phyloP scores from a whole-genome alignment of 2,888 invertebrate species.

The Athalia rosae region DNA sequence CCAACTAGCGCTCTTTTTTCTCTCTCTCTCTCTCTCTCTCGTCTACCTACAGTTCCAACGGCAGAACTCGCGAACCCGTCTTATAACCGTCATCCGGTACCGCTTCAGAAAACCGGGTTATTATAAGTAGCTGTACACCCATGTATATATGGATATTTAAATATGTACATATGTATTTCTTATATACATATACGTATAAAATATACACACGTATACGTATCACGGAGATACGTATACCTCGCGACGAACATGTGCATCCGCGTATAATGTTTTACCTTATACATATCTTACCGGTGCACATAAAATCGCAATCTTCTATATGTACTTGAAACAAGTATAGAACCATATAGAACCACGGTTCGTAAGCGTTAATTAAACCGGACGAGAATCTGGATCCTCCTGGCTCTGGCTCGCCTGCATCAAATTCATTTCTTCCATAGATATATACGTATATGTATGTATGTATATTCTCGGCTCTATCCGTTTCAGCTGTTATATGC shows the following conservation, averaged over 20 bases:
- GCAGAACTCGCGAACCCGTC: slow-evolving; percentile 58
- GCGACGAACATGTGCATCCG: background rate
- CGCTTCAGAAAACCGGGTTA: slow-evolving; percentile 68
- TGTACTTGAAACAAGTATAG: slow-evolving; percentile 12
- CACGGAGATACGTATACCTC: background rate
- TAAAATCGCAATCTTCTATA: background rate
- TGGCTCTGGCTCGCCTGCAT: background rate
- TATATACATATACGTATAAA: background rate
- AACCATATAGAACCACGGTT: background rate
- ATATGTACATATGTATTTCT: background rate
- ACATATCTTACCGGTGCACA: background rate
- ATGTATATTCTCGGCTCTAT: no score
- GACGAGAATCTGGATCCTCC: slow-evolving; percentile 12
- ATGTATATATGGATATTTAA: background rate
- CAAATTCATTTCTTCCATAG: background rate
- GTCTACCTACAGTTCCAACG: slow-evolving; percentile 47
- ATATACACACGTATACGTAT: background rate
- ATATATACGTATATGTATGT: no score
- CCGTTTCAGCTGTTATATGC: no score
- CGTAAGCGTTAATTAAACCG: slow-evolving; percentile 26
- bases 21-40: slow-evolving; percentile 46
- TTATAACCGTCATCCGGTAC: slow-evolving; percentile 60
- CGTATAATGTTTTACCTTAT: slow-evolving; percentile 13
- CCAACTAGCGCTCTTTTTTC: slow-evolving; percentile 51
- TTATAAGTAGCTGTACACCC: slow-evolving; percentile 60